A percentile compares a stretch with the other conserved stretches of the same genome.
Conservation (phyloP, 1,140 invertebrate species). For the Manduca sexta region DNA sequence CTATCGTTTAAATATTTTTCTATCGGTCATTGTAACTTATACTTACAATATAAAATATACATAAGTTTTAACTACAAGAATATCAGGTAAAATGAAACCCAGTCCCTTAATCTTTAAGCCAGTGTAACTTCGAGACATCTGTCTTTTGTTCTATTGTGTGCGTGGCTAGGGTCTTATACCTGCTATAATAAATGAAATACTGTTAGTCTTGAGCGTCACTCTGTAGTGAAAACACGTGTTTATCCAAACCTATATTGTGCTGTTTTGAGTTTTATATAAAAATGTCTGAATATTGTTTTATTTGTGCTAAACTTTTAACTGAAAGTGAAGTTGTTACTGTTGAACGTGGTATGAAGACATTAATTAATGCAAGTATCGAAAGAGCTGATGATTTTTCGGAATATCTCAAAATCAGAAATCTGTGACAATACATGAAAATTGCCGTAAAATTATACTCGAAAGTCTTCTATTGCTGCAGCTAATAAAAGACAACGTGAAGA, state of each 20-base stretch:
- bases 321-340: too few relatives aligned
- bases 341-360: too few relatives aligned
- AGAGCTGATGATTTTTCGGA: too few relatives aligned
- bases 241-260: too few relatives aligned
- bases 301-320: too few relatives aligned
- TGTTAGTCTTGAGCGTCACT: constrained; percentile 10
- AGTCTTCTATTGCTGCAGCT: constrained; percentile 20
- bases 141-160: constrained; percentile 22
- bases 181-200: constrained; percentile 17
- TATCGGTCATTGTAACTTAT: constrained; percentile 16
- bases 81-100: constrained; percentile 23
- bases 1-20: constrained; percentile 13
- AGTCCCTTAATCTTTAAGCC: constrained; percentile 20
- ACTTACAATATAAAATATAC: constrained; percentile 17
- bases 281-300: too few relatives aligned
- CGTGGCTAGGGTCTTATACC: constrained; percentile 24
- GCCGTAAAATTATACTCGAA: constrained; percentile 16
- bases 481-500: constrained; percentile 28
- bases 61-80: constrained; percentile 21
- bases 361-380: too few relatives aligned
- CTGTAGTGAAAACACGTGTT: constrained; percentile 17
- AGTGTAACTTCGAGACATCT: constrained; percentile 20
- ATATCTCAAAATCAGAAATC: constrained; percentile 13
- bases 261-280: too few relatives aligned
- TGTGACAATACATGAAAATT: constrained; percentile 22